phyloP scores from a whole-genome alignment of 2,113 vertebrate genomes.

The Odocoileus hemionus region DNA sequence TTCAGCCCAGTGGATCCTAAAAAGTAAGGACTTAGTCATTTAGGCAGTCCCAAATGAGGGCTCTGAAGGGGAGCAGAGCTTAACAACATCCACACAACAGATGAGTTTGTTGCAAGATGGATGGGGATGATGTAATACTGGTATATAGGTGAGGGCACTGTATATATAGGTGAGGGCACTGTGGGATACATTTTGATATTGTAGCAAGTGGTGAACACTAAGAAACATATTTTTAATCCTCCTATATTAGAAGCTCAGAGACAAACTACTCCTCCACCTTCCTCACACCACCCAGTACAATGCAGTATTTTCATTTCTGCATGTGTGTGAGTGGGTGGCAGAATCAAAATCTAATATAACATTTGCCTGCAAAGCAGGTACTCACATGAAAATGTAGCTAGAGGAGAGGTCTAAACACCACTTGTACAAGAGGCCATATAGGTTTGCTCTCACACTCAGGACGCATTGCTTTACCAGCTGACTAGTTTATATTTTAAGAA shows the following conservation, averaged over 20 bases:
- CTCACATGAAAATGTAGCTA: background rate
- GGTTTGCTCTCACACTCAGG: background rate
- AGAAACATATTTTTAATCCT: background rate
- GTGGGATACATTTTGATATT: background rate
- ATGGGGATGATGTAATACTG: background rate
- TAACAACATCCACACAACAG: background rate
- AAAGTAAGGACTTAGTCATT: background rate
- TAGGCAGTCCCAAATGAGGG: background rate
- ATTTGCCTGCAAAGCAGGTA: background rate
- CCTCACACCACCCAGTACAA: background rate
- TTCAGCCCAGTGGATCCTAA: background rate
- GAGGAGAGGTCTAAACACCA: background rate
- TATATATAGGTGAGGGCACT: no score
- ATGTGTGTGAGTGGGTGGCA: background rate
- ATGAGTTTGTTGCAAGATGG: background rate
- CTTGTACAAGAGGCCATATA: background rate
- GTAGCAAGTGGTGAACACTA: background rate
- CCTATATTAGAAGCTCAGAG: background rate
- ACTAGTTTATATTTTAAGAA: background rate
- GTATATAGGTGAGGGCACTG: accelerated
- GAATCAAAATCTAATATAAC: background rate
- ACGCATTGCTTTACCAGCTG: background rate
- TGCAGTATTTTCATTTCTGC: background rate
- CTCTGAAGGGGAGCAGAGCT: background rate
- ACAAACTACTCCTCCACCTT: background rate